Evolutionary conservation across 1,140 invertebrate species (phyloP), one percentile per base, ranked within the genome.

Genomic region (Periplaneta americana): DNA sequence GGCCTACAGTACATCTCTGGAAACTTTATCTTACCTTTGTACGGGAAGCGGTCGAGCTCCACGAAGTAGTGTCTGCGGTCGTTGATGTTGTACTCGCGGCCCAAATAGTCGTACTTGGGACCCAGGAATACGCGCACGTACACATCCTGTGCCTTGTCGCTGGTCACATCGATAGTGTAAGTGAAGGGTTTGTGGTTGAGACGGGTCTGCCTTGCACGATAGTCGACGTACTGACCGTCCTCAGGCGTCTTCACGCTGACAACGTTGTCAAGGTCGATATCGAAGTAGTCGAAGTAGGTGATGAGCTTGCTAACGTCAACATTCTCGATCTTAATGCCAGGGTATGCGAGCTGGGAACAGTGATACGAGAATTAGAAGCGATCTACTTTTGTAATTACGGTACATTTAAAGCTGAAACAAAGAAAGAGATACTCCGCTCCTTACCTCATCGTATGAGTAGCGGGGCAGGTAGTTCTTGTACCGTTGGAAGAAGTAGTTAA

Each of bases 81-180:
- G 37, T 85, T 84, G 22, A 91, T 86, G 39, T 90, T 84, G 10
- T 91, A 83, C 4, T 85, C 75, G 77, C 90, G 88, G 22, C 90
- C 90, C 82, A 91, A 87, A 80, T 89, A 88, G 82, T 94, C 91
- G 84, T 92, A 92, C 85, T 93, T 94, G 6, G 94, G 94, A 57
- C 92, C 94, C 39, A 95, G 84, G 89, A 93, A 95, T 31, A 94
- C 86, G 75, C 92, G 91, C 35, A 95, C 87, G 48, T 90, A 86
- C 2, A 89, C 92, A 76, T 92, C 89, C 9, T 84, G 85, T 3
- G 88, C 84, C 83, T 91, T 90, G 0, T 93, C 90, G 82, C 90
- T 91, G 82, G 89, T 90, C 75, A 94, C 88, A 77, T 90, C 87
- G 80, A 92, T 87, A 82, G 89, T 91, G 82, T 93, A 91, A 82